Conservation (phyloP, 2,888 invertebrate genomes). For the Anthrax anthrax region DNA sequence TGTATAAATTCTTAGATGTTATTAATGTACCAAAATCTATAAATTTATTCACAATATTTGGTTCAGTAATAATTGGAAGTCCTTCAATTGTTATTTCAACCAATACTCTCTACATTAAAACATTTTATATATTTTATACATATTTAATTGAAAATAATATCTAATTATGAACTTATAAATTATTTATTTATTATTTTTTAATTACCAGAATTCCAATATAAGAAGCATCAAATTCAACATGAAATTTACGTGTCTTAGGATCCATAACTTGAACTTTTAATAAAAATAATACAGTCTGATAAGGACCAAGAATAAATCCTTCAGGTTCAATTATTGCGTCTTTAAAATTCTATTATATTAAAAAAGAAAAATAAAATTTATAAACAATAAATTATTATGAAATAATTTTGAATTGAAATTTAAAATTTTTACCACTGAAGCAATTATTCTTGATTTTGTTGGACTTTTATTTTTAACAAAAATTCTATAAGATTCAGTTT, state of each 20-base stretch:
- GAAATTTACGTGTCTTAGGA: constrained; percentile 23
- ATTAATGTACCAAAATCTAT: constrained; percentile 20
- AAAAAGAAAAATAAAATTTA: neutral
- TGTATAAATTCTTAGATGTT: constrained; percentile 16
- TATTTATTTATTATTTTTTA: neutral
- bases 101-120: constrained; percentile 18
- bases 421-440: constrained; percentile 20
- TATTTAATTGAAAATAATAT: neutral
- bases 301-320: constrained; percentile 21
- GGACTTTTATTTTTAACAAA: constrained; percentile 24
- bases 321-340: constrained; percentile 14
- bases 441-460: constrained; percentile 19
- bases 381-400: too few relatives aligned
- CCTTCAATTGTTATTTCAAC: constrained; percentile 22
- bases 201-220: constrained; percentile 17
- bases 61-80: constrained; percentile 22
- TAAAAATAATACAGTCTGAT: constrained; percentile 22
- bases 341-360: neutral
- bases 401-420: neutral
- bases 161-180: too few relatives aligned
- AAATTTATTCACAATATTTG: constrained; percentile 18
- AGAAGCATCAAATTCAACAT: constrained; percentile 17
- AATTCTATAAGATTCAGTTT: constrained; percentile 15
- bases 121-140: neutral
- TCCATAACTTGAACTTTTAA: constrained; percentile 17